These are phyloP conservation scores for Cryptus viduatorius DNA, from an alignment of 2,888 invertebrate genomes.

Conservation along the genomic window DNA sequence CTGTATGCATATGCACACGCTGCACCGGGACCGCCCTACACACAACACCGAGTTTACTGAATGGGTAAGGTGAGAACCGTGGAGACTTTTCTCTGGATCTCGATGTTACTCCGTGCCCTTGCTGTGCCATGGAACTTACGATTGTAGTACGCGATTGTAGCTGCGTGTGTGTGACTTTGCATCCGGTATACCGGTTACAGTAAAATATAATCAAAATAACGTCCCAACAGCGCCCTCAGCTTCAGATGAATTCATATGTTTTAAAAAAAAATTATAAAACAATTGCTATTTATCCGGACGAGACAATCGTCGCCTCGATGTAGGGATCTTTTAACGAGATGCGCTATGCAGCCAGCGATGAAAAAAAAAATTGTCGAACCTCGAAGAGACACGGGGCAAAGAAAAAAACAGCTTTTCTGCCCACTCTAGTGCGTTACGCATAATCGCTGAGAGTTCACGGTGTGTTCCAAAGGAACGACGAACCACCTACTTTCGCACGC, in stretches of 20 bases:
- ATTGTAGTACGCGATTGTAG: conserved; percentile 42
- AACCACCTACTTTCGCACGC: conserved; percentile 59
- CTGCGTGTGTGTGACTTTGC: conserved; percentile 29
- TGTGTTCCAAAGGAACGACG: conserved; percentile 31
- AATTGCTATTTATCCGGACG: not conserved
- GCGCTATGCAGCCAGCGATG: not conserved
- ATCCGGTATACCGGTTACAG: conserved; percentile 13
- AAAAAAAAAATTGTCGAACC: not conserved
- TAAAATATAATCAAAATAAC: conserved; percentile 4
- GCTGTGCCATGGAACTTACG: conserved; percentile 24
- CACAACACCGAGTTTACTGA: conserved; percentile 19
- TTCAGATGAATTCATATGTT: not conserved
- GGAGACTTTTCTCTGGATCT: conserved; percentile 39
- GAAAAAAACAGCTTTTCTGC: conserved; percentile 11
- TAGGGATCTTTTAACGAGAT: not conserved
- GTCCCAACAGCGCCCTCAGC: not conserved
- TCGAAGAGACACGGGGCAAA: not conserved
- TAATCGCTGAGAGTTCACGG: conserved; percentile 15
- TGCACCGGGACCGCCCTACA: not conserved
- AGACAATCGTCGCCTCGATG: not conserved
- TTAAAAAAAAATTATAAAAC: not conserved
- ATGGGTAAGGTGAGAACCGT: conserved; percentile 63
- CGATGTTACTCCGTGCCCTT: not conserved
- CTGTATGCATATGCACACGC: conserved; percentile 26
- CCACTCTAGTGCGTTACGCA: conserved; percentile 37